A percentile compares a stretch with the other conserved stretches of the same genome.
phyloP scores from a whole-genome alignment of 2,888 invertebrate genomes.

The Danaus chrysippus region DNA sequence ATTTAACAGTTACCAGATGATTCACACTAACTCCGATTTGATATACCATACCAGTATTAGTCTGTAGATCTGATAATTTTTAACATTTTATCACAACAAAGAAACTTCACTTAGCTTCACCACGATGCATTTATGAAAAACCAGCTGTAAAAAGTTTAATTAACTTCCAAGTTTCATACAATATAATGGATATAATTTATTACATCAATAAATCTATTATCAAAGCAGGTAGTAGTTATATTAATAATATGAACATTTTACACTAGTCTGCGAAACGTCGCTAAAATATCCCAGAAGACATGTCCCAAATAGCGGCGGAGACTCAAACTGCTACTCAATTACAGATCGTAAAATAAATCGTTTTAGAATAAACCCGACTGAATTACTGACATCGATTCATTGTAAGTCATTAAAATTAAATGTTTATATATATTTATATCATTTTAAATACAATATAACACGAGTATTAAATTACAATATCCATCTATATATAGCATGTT shows the following conservation, averaged over 20 bases:
- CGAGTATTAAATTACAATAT: too few species aligned
- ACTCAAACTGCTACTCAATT: constrained; percentile 13
- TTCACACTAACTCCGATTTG: constrained; percentile 8
- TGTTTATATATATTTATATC: neutral
- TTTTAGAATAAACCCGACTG: constrained; percentile 12
- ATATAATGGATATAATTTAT: too few species aligned
- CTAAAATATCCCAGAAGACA: constrained; percentile 26
- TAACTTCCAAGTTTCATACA: too few species aligned
- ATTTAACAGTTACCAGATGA: constrained; percentile 23
- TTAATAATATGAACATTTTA: too few species aligned
- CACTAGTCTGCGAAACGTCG: neutral
- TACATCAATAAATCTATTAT: too few species aligned
- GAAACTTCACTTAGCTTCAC: too few species aligned
- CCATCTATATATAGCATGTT: too few species aligned
- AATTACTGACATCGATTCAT: constrained; percentile 13
- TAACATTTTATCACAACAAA: too few species aligned
- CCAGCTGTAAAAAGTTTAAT: too few species aligned
- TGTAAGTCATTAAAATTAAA: constrained; percentile 6
- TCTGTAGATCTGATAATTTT: neutral
- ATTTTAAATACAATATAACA: neutral
- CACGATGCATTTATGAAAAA: too few species aligned
- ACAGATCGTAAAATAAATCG: constrained; percentile 25
- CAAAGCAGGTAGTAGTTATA: too few species aligned
- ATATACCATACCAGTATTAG: constrained; percentile 6
- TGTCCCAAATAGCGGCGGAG: constrained; percentile 24